Evolutionary conservation across 2,888 invertebrate species (phyloP).

Genomic region (Sialis fuliginosa): DNA sequence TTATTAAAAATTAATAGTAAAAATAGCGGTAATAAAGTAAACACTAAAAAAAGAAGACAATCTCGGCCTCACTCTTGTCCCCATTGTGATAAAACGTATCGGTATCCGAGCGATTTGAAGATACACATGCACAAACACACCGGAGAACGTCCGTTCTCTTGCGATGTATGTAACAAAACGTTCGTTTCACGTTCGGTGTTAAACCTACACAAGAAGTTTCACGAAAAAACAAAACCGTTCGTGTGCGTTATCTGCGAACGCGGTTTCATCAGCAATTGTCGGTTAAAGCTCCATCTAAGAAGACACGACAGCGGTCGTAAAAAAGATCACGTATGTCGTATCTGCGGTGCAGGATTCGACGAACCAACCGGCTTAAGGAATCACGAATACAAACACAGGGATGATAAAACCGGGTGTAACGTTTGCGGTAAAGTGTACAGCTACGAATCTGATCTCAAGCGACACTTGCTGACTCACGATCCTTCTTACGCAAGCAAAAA

Average conservation of each 20-base stretch:
- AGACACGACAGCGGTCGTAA: neutral
- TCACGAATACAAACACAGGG: conserved; percentile 8
- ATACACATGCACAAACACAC: conserved; percentile 11
- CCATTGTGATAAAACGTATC: neutral
- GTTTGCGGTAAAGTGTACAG: conserved; percentile 11
- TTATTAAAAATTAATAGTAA: no score
- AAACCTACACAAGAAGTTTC: conserved; percentile 10
- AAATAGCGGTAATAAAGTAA: no score
- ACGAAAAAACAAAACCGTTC: conserved; percentile 8
- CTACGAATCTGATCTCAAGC: conserved; percentile 10
- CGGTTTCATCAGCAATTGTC: conserved; percentile 11
- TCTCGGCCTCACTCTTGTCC: neutral
- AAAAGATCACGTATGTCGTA: conserved; percentile 5
- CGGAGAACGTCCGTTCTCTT: conserved; percentile 16
- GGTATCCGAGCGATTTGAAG: neutral
- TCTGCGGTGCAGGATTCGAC: neutral
- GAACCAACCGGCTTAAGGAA: neutral
- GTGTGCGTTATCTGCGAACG: conserved; percentile 4
- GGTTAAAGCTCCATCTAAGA: conserved; percentile 20
- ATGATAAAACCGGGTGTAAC: neutral
- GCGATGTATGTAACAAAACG: conserved; percentile 12
- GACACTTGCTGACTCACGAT: conserved; percentile 9
- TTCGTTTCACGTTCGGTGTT: conserved; percentile 13
- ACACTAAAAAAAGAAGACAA: neutral
- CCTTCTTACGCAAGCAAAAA: conserved; percentile 3